Evolutionary conservation across 2,888 invertebrate genomes (phyloP).

Genomic region (Caenorhabditis sp.): DNA sequence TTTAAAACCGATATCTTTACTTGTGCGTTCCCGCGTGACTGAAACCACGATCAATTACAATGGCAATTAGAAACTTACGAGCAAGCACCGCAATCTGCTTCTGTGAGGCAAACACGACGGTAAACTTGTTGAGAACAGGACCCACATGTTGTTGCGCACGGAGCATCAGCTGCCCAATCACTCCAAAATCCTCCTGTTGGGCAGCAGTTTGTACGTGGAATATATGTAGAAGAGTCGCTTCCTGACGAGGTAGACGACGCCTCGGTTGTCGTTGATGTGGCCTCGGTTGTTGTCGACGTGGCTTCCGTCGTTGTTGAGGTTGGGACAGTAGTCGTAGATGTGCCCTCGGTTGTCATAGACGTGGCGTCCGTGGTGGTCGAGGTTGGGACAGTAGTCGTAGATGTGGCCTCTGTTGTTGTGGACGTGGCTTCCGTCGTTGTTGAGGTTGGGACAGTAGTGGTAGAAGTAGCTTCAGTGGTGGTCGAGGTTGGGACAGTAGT

Average conservation of each 20-base stretch:
- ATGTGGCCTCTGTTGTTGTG: conserved; percentile 23
- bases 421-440: conserved; percentile 4
- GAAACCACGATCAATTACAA: too few species aligned
- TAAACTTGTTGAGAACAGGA: conserved; percentile 51
- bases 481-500: conserved; percentile 9
- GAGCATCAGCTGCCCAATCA: conserved; percentile 43
- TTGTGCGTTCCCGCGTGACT: too few species aligned
- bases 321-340: conserved; percentile 16
- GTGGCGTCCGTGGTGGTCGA: conserved; percentile 18
- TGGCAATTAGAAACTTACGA: conserved; percentile 16
- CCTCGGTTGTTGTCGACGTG: conserved; percentile 13
- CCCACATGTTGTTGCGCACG: conserved; percentile 43
- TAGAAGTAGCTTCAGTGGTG: neutral
- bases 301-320: conserved; percentile 11
- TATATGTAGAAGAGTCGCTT: conserved; percentile 4
- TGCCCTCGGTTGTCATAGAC: conserved; percentile 3
- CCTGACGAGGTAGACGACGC: neutral
- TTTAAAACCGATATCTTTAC: too few species aligned
- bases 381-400: conserved; percentile 14
- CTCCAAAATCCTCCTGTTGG: conserved; percentile 51
- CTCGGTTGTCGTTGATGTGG: conserved; percentile 10
- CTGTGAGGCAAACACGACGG: conserved; percentile 39
- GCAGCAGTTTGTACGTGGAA: conserved; percentile 36
- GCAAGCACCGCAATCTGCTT: conserved; percentile 36
- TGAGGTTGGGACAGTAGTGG: neutral